A percentile compares a stretch with the other conserved stretches of the same genome.
Evolutionary conservation across 2,797 vertebrate species (phyloP).

Genomic region (Megaceryle alcyon): DNA sequence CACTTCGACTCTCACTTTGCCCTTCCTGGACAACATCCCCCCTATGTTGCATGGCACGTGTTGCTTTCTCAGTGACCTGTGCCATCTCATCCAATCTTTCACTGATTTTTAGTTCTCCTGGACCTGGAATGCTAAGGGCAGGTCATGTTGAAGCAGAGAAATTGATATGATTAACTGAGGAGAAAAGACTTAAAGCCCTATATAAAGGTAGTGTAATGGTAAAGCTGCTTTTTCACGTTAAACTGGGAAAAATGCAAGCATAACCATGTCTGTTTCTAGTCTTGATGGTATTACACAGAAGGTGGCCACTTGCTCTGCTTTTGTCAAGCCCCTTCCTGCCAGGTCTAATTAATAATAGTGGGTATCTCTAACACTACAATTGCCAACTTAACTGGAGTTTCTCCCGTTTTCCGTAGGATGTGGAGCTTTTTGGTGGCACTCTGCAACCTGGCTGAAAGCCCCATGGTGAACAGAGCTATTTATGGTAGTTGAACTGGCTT

Average conservation of each 20-base stretch:
- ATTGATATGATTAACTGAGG: neutral
- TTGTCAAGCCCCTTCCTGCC: neutral
- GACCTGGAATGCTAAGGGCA: neutral
- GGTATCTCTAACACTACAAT: neutral
- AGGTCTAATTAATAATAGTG: neutral
- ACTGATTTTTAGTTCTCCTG: neutral
- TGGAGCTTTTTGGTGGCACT: neutral
- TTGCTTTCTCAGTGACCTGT: neutral
- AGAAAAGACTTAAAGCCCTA: neutral
- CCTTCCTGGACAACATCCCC: neutral
- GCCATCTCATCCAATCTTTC: fast-evolving
- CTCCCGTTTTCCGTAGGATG: neutral
- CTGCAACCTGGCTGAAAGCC: neutral
- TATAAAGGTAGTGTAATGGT: neutral
- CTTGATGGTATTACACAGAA: neutral
- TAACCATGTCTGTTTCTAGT: fast-evolving
- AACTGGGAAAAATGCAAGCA: neutral
- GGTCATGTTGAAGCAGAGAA: neutral
- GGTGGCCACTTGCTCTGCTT: fast-evolving
- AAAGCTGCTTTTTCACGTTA: neutral
- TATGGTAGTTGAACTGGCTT: neutral
- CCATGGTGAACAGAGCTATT: neutral
- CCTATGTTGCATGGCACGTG: fast-evolving
- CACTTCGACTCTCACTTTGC: neutral
- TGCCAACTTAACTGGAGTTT: neutral